Base-by-base conservation (phyloP, 2,888 invertebrate genomes). In the Platyscelio sp. region DNA sequence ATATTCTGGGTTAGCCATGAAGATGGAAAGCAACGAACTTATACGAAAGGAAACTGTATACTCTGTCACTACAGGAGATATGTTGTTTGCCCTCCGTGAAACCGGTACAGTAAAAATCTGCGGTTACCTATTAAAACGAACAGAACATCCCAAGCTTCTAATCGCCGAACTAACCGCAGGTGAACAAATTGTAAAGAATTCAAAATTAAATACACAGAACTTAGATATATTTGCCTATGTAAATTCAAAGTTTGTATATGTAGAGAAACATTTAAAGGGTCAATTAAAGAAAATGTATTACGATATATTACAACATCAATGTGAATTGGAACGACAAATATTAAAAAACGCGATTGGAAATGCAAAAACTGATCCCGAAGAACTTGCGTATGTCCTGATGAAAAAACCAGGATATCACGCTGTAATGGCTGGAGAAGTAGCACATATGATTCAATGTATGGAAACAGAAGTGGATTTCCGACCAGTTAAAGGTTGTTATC, bases 231-330 rank as follows among this genome's bases (percentile, higher is more conserved):
- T 88, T 11, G 13, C 77, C 0, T 90, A 89, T 49, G 80, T 89
- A 3, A 90, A 89, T 33, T 75, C 87, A 0, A 90, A 91, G 82
- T 89, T 91, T 7, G 63, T 91, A 9, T 90, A 90, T 60, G 82
- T 87, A 0, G 90, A 90, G 74, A 87, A 88, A 67, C 85, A 90
- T 5, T 81, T 89, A 2, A 82, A 87, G 20, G 46, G 71, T 7
- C 76, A 85, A 15, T 18, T 91, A 1, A 58, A 86, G 7, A 9
- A 43, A 9, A 27, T 90, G 0, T 90, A 90, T 40, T 15, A 63
- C 2, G 85, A 91, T 15, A 75, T 90, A 0, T 11, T 90, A 2
- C 58, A 82, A 11, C 80, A 90, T 29, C 68, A 83, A 33, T 92
- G 91, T 51, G 60, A 88, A 11, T 0, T 90, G 2, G 88, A 90